Evolutionary conservation across 2,113 vertebrate species (phyloP), one percentile per base, ranked within the genome.

Genomic region (Megaceryle maxima): DNA sequence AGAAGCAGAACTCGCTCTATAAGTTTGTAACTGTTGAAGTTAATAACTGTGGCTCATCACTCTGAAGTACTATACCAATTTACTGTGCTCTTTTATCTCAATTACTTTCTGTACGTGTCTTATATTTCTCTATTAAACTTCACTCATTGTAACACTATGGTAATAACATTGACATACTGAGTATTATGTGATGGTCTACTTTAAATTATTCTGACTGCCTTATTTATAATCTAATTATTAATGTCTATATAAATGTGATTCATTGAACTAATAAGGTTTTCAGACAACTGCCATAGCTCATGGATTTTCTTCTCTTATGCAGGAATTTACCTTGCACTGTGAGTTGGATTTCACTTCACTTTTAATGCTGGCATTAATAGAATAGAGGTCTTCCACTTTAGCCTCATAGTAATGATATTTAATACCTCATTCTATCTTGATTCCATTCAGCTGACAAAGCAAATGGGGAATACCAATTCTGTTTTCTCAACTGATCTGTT

Each of bases 121-220:
- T 92, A 79, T 82, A 96, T 96, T 96, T 96, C 95, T 85, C 93
- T 95, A 93, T 95, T 96, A 94, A 94, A 96, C 62, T 48, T 79
- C 73, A 90, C 79, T 96, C 94, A 96, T 88, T 96, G 93, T 90
- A 96, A 76, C 19, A n/a, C 56, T 82, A 24, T 26, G 48, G 84
- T 76, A 96, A 94, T 97, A 97, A 96, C 76, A 62, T 63, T 95
- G 92, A 91, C 94, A 95, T 75, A 91, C 76, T 69, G 69, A 94
- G 79, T 62, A 84, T 90, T 94, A 78, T 75, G 72, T 44, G 96
- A 96, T 92, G 93, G 88, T n/a, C 84, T 92, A 78, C 87, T 97
- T 94, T 94, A 95, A 50, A 82, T 96, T 96, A 85, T 73, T 94
- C 77, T 70, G 74, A 81, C 91, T 94, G 81, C 51, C 79, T 84